Evolutionary conservation across 2,797 vertebrate species (phyloP).

Genomic region (Microctenopoma steveboyesi): DNA sequence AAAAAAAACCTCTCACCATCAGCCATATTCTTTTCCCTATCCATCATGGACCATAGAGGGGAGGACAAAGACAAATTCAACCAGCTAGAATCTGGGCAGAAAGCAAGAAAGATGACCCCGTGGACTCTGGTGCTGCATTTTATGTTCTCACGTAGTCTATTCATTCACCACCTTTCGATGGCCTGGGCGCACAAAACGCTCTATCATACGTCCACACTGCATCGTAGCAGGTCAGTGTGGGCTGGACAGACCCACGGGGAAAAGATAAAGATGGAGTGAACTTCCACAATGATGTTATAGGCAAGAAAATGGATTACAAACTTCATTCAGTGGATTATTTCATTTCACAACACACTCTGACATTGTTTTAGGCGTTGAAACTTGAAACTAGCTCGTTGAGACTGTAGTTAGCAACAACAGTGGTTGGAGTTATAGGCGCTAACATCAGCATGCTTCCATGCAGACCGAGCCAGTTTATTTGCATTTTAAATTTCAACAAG

Average conservation of each 20-base stretch:
- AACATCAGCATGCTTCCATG: too few relatives aligned
- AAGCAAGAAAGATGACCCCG: constrained; percentile 69
- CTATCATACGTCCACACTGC: constrained; percentile 46
- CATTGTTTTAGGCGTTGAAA: constrained; percentile 10
- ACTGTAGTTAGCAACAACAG: background rate
- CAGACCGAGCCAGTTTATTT: too few relatives aligned
- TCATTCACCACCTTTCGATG: constrained; percentile 58
- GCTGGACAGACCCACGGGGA: background rate
- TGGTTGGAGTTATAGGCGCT: background rate
- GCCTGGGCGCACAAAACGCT: constrained; percentile 49
- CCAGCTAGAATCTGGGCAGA: constrained; percentile 61
- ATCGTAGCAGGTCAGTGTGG: constrained; percentile 10
- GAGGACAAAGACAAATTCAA: constrained; percentile 81
- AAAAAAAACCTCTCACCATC: constrained; percentile 62
- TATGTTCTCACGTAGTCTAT: constrained; percentile 71
- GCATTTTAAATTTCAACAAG: too few relatives aligned
- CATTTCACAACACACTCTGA: background rate
- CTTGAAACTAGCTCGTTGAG: background rate
- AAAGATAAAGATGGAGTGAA: constrained; percentile 45
- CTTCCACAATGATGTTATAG: constrained; percentile 30
- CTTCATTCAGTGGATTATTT: constrained; percentile 1
- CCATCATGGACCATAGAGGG: constrained; percentile 75
- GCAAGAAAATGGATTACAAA: constrained; percentile 11
- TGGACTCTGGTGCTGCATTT: constrained; percentile 69
- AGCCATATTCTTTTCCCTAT: constrained; percentile 73